Evolutionary conservation across 2,797 vertebrate genomes (phyloP), one percentile per base, ranked within the genome.

Genomic region (Sebastes vulpes): DNA sequence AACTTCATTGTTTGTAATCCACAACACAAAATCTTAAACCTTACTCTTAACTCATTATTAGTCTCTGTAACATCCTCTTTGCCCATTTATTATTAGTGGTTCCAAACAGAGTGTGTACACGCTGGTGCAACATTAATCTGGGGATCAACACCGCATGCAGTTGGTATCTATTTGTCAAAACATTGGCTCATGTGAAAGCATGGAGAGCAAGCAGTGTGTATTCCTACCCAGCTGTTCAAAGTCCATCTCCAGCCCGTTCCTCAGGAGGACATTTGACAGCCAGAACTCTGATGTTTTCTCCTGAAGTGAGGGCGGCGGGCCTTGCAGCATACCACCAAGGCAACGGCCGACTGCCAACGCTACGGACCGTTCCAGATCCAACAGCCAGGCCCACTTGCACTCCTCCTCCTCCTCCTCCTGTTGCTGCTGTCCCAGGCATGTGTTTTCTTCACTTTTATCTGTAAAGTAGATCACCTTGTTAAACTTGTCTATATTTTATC

Each of bases 211-310:
- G n/a, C 12, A 46, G 14, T 18, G 28, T 54, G 67, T 68, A 67
- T 78, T 82, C 86, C 31, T 95, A 97, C 96, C 96, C 71, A 96
- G 95, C 87, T 95, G 95, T 70, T 96, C 95, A 68, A 91, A 95
- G 81, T 96, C 94, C 92, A 95, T 95, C 88, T 97, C 96, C 11
- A 97, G 94, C 9, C 96, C 96, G 5, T 97, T 97, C 76, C 95
- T 95, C 67, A 97, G 90, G 28, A 97, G 96, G 31, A 95, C 79
- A 91, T 95, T 96, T 58, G 93, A 94, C 76, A 97, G 89, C 96
- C 96, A 97, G 86, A 93, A 92, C 66, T 96, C 95, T 18, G 96
- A 92, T 0, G 80, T 82, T 80, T 92, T 96, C 93, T 97, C 96
- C 63, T 96, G 95, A 52, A 90, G 72, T 5, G 96, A 95, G 16